Conservation (phyloP, 2,797 vertebrate genomes). For the Taeniopygia guttata region DNA sequence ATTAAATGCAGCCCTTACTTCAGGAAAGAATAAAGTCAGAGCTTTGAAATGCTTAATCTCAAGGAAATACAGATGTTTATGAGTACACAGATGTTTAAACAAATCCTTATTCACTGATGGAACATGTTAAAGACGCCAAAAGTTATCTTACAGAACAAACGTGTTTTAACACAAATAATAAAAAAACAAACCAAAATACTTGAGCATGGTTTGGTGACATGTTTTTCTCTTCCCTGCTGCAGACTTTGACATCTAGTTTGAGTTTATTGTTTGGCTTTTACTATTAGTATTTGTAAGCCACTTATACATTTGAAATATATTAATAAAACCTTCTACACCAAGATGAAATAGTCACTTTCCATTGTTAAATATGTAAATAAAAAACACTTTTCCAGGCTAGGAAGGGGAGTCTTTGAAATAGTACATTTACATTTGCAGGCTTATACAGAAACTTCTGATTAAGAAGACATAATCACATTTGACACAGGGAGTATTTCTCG, state of each 20-base stretch:
- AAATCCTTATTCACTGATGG: neutral
- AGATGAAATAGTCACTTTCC: neutral
- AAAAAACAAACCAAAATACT: neutral
- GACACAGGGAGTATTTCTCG: neutral
- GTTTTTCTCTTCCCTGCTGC: neutral
- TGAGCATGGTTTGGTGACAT: accelerated
- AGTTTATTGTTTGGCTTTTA: neutral
- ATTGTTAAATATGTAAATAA: neutral
- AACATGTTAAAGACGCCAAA: neutral
- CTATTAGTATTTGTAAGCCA: neutral
- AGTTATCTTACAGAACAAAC: neutral
- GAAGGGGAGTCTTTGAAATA: neutral
- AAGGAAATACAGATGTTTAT: neutral
- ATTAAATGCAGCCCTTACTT: neutral
- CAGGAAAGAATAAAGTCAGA: neutral
- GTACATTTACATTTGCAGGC: neutral
- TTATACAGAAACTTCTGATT: neutral
- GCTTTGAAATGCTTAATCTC: neutral
- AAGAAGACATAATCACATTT: neutral
- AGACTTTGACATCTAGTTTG: neutral
- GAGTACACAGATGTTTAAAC: neutral
- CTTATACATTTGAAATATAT: neutral
- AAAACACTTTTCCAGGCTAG: neutral
- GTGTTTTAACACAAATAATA: neutral
- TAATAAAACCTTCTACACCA: neutral